Evolutionary conservation across 2,888 invertebrate genomes (phyloP).

Genomic region (Seira sanloemensis): DNA sequence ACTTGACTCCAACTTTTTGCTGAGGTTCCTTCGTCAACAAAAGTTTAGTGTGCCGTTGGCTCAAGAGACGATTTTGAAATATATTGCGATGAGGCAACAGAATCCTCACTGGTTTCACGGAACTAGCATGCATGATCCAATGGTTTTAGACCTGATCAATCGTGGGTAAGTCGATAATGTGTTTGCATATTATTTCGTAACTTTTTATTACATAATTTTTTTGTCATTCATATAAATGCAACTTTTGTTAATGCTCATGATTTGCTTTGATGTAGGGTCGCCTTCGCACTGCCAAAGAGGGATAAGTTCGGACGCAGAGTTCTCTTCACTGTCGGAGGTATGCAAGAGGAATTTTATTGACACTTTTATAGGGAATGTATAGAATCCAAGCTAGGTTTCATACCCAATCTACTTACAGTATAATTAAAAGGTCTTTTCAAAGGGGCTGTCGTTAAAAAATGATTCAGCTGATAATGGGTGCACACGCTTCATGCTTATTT

Average conservation of each 20-base stretch:
- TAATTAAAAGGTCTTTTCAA: too few species aligned
- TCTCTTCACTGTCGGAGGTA: constrained; percentile 87
- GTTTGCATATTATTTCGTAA: background rate
- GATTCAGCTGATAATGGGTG: too few species aligned
- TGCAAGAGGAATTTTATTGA: constrained; percentile 56
- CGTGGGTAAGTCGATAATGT: constrained; percentile 79
- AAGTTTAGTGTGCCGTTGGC: constrained; percentile 89
- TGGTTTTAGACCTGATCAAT: constrained; percentile 83
- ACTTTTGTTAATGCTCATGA: constrained; percentile 3
- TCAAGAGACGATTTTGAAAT: constrained; percentile 86
- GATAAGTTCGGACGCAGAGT: constrained; percentile 85
- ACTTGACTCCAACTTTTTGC: constrained; percentile 80
- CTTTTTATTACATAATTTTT: constrained; percentile 47
- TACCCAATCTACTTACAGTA: too few species aligned
- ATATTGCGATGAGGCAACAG: constrained; percentile 85
- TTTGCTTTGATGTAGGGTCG: constrained; percentile 80
- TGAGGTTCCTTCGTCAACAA: constrained; percentile 87
- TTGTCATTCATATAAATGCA: constrained; percentile 11
- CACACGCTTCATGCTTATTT: too few species aligned
- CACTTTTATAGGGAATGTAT: too few species aligned
- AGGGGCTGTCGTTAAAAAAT: too few species aligned
- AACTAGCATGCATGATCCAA: constrained; percentile 83
- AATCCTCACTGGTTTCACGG: constrained; percentile 87
- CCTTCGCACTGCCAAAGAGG: constrained; percentile 86
- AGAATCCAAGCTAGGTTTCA: too few species aligned